These are phyloP conservation scores for Catharus minimus DNA, from an alignment of 2,113 vertebrate genomes.

Conservation along the genomic window DNA sequence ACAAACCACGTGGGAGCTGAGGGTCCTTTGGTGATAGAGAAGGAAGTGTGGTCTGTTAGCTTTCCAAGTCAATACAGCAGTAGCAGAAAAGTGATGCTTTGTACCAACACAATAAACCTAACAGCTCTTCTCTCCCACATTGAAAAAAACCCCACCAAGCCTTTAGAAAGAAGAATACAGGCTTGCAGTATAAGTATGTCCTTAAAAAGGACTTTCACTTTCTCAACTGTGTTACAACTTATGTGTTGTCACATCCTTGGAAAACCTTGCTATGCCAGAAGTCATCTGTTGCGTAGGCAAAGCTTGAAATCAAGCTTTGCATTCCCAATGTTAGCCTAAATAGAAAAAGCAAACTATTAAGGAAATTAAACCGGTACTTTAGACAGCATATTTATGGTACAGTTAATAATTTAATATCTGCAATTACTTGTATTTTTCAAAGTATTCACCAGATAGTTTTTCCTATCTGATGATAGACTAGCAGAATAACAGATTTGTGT, in stretches of 20 bases:
- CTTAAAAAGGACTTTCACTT: slow-evolving; percentile 9
- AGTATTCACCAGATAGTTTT: not conserved
- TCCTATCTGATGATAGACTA: not conserved
- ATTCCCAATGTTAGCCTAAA: not conserved
- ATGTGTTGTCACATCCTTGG: not conserved
- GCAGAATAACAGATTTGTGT: slow-evolving; percentile 30
- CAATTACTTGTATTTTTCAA: slow-evolving; percentile 3
- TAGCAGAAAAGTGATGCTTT: not conserved
- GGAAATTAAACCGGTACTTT: not conserved
- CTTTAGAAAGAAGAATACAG: not conserved
- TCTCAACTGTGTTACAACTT: not conserved
- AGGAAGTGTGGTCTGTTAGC: not conserved
- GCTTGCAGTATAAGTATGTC: not conserved
- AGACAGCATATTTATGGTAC: not conserved
- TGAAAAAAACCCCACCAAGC: not conserved
- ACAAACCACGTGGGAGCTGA: not conserved
- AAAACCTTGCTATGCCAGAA: not conserved
- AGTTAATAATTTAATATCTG: slow-evolving; percentile 16
- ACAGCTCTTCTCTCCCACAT: not conserved
- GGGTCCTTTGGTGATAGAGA: not conserved
- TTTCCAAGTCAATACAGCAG: not conserved
- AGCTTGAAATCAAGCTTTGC: not conserved
- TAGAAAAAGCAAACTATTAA: not conserved
- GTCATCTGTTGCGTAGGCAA: slow-evolving; percentile 12
- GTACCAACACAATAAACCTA: not conserved